phyloP scores from a whole-genome alignment of 2,888 invertebrate genomes.

The Aspidiotus rigidus region DNA sequence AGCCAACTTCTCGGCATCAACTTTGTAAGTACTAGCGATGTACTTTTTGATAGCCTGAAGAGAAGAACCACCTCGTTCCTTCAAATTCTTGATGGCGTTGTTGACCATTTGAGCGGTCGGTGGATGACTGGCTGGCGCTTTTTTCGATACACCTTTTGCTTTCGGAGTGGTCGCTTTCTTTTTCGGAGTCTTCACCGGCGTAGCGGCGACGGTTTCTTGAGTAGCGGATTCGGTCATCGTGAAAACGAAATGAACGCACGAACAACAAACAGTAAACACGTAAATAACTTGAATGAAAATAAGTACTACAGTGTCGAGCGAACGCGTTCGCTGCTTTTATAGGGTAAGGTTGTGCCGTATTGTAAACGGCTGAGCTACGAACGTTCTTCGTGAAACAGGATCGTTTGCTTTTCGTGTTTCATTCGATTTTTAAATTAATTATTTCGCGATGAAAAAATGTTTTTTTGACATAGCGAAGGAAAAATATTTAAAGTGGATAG shows the following conservation, averaged over 20 bases:
- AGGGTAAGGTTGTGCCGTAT: constrained; percentile 12
- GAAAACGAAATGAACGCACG: not conserved
- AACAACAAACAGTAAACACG: not conserved
- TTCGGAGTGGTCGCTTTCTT: constrained; percentile 37
- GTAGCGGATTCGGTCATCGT: constrained; percentile 15
- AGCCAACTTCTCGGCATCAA: constrained; percentile 51
- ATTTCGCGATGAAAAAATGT: not conserved
- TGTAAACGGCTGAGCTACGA: not conserved
- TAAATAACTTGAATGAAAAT: not conserved
- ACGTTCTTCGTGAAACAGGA: not conserved
- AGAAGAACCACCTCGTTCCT: constrained; percentile 45
- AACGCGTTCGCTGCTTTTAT: not conserved
- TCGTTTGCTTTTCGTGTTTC: constrained; percentile 24
- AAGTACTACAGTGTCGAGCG: constrained; percentile 8
- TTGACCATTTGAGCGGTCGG: constrained; percentile 51
- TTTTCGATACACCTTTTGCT: constrained; percentile 35
- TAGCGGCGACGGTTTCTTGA: constrained; percentile 36
- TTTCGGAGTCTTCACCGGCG: constrained; percentile 35
- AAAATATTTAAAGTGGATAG: not conserved
- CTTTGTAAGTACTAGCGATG: constrained; percentile 51
- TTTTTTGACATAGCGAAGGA: not conserved
- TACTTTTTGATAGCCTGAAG: constrained; percentile 55
- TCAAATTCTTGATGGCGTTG: constrained; percentile 45
- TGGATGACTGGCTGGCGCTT: constrained; percentile 46
- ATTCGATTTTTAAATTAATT: not conserved